Conservation (phyloP, 2,888 invertebrate genomes). For the Nezara viridula region DNA sequence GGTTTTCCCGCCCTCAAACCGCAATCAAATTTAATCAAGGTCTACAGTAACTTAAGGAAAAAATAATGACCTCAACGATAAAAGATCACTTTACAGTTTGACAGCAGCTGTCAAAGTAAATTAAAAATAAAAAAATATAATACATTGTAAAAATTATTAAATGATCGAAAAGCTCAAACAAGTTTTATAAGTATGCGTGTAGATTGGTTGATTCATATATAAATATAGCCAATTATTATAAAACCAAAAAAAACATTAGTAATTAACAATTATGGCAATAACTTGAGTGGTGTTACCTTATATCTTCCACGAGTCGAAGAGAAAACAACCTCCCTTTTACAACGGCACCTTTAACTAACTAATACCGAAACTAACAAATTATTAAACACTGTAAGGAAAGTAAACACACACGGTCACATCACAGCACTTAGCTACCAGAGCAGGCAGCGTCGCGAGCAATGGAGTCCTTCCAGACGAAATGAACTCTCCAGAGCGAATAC, state of each 20-base stretch:
- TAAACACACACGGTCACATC: conserved; percentile 49
- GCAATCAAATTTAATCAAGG: neutral
- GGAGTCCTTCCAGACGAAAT: neutral
- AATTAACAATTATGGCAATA: neutral
- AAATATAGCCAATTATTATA: neutral
- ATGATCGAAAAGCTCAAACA: neutral
- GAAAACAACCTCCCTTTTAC: neutral
- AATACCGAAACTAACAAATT: conserved; percentile 42
- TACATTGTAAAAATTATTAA: neutral
- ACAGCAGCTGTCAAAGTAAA: conserved; percentile 38
- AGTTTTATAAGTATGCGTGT: neutral
- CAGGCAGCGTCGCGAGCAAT: conserved; percentile 27
- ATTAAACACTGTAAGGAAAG: conserved; percentile 3
- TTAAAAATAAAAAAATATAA: neutral
- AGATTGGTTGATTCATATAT: neutral
- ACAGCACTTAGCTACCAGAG: conserved; percentile 15
- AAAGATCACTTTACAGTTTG: neutral
- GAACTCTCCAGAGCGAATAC: conserved; percentile 42
- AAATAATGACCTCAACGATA: neutral
- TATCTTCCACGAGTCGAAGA: conserved; percentile 12
- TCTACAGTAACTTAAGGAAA: neutral
- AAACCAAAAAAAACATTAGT: neutral
- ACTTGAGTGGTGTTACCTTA: neutral
- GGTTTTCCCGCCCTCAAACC: conserved; percentile 42
- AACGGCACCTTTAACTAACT: conserved; percentile 5